phyloP scores from a whole-genome alignment of 2,797 vertebrate species.

The Percopsis omiscomaycus region DNA sequence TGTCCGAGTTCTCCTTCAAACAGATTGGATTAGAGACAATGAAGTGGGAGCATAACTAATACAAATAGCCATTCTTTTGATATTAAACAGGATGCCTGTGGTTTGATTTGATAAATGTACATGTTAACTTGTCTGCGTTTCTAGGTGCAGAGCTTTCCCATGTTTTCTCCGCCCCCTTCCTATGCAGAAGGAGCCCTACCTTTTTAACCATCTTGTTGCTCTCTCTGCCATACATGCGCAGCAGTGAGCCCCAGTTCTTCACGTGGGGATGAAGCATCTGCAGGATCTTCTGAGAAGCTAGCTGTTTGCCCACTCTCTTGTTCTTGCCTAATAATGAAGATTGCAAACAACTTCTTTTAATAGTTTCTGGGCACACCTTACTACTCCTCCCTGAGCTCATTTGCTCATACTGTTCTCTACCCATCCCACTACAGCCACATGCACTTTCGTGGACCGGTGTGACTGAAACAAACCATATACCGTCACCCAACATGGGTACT shows the following conservation, averaged over 20 bases:
- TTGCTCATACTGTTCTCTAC: too few species aligned
- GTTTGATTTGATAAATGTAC: too few species aligned
- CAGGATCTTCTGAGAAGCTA: constrained; percentile 98
- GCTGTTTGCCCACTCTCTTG: constrained; percentile 96
- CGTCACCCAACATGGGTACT: too few species aligned
- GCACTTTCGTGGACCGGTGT: too few species aligned
- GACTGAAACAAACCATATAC: too few species aligned
- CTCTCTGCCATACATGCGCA: constrained; percentile 98
- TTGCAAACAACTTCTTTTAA: not conserved
- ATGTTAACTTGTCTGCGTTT: too few species aligned
- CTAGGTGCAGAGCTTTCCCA: not conserved
- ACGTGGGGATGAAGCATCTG: constrained; percentile 98
- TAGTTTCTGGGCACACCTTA: too few species aligned
- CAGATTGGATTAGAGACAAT: not conserved
- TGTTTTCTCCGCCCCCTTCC: not conserved
- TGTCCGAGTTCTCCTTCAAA: constrained; percentile 90
- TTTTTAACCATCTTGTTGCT: constrained; percentile 99
- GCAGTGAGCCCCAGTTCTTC: constrained; percentile 97
- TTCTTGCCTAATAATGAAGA: constrained; percentile 86
- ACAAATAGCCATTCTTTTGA: too few species aligned
- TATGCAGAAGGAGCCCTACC: constrained; percentile 65
- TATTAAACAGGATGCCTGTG: too few species aligned
- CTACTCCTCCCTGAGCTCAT: too few species aligned
- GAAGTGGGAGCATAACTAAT: not conserved
- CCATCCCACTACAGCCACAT: too few species aligned